These are phyloP conservation scores for Drosophila robusta DNA, from an alignment of 2,888 invertebrate genomes.

Conservation along the genomic window DNA sequence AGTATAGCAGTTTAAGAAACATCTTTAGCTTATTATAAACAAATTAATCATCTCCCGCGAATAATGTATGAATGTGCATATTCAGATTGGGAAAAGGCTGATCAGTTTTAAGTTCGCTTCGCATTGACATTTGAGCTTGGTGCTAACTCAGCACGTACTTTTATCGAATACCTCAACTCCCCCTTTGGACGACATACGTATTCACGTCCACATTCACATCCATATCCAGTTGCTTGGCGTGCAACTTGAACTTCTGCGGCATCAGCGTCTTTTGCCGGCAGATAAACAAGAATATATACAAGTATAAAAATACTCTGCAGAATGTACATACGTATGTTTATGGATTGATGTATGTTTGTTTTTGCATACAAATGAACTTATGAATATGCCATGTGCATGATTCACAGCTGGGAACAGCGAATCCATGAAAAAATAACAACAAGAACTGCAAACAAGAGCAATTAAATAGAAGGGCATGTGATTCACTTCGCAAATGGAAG, in stretches of 20 bases:
- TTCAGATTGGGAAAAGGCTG: not conserved
- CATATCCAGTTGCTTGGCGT: conserved; percentile 23
- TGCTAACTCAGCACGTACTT: conserved; percentile 2
- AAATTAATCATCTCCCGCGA: not conserved
- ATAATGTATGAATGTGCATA: too few species aligned
- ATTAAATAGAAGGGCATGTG: conserved; percentile 33
- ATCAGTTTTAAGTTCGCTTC: not conserved
- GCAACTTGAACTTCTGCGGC: conserved; percentile 28
- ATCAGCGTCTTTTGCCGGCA: conserved; percentile 30
- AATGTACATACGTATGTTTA: not conserved
- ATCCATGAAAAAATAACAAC: not conserved
- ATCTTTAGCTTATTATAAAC: not conserved
- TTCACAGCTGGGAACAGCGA: conserved; percentile 16
- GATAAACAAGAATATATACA: conserved; percentile 10
- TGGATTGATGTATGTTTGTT: not conserved
- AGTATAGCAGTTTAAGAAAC: not conserved
- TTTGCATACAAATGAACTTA: not conserved
- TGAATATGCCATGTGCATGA: conserved; percentile 11
- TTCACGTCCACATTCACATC: conserved; percentile 5
- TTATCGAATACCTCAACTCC: not conserved
- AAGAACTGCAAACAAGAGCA: conserved; percentile 19
- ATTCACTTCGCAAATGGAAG: conserved; percentile 19
- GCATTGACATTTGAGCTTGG: not conserved
- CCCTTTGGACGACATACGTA: not conserved
- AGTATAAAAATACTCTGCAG: conserved; percentile 20